Conservation (phyloP, 1,140 invertebrate species). For the Cydia strobilella region DNA sequence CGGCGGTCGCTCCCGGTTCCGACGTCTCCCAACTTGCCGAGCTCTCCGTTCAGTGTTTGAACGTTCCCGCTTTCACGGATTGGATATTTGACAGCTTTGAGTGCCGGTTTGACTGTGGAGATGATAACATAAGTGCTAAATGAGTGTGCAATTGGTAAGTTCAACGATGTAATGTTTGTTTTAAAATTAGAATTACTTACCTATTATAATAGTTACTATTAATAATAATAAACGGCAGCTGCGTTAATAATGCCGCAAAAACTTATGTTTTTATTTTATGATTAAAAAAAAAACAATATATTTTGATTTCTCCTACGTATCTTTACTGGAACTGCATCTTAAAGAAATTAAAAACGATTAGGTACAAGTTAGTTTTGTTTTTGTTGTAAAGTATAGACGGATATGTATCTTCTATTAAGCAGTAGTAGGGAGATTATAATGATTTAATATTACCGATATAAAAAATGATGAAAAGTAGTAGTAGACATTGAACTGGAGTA, state of each 20-base stretch:
- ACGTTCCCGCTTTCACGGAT: constrained; percentile 18
- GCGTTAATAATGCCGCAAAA: neutral
- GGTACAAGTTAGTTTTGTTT: no score
- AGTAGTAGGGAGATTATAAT: no score
- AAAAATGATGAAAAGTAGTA: no score
- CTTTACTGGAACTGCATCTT: no score
- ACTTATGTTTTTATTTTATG: no score
- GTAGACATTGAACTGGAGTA: no score
- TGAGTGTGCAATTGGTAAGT: constrained; percentile 14
- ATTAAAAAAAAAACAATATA: no score
- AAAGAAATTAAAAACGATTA: no score
- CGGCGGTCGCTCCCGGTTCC: constrained; percentile 60
- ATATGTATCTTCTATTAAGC: no score
- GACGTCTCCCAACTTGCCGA: constrained; percentile 32
- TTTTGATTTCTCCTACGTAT: no score
- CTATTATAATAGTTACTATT: neutral
- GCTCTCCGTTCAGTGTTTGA: constrained; percentile 4
- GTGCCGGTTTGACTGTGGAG: constrained; percentile 8
- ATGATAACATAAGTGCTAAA: constrained; percentile 28
- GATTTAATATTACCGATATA: no score
- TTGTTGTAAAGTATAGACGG: no score
- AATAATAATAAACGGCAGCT: neutral
- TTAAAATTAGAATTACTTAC: constrained; percentile 9
- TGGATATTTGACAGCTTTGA: constrained; percentile 20
- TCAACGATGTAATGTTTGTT: neutral